Evolutionary conservation across 2,113 vertebrate species (phyloP), one percentile per base, ranked within the genome.

Genomic region (Orcinus orca): DNA sequence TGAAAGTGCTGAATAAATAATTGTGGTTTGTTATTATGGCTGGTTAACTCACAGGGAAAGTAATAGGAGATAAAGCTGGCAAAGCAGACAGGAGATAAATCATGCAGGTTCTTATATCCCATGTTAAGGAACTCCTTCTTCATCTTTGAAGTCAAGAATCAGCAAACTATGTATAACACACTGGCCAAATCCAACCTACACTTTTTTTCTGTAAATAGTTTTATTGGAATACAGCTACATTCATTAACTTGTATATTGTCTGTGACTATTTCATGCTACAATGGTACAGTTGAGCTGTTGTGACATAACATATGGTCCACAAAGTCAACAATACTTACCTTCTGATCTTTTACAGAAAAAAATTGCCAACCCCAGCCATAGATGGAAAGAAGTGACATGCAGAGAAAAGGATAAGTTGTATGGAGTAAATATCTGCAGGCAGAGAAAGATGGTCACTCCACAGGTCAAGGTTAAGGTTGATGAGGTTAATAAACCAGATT

Each of bases 21-120:
- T 14, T 84, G 26, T 79, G 50, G 84, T 90, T 81, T 89, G 55
- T 65, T 41, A 33, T 63, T 14, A 74, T 11, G 25, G 21, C 71
- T 94, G 36, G 14, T 77, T 92, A 95, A 88, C 53, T 92, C 63
- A 79, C 13, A 36, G 33, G 23, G 47, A 94, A 94, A 63, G 70
- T 6, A 84, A 38, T 76, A 58, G 53, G 21, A 65, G 68, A 68
- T 53, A 71, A 90, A 86, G 11, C 15, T 85, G 20, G 31, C 31
- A 86, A 84, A 82, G 23, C 2, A 31, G 26, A 58, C 50, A 53
- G 21, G 70, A 94, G 21, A 86, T 6, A 94, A 86, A 80, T 38
- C 3, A 87, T 50, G 14, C 23, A 70, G 25, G 18, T 5, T 41
- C 60, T 38, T 80, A 36, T 18, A 88, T 31, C 29, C 25, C 50